Base-by-base conservation (phyloP, 2,888 invertebrate species). In the Drosophila melanocephala region DNA sequence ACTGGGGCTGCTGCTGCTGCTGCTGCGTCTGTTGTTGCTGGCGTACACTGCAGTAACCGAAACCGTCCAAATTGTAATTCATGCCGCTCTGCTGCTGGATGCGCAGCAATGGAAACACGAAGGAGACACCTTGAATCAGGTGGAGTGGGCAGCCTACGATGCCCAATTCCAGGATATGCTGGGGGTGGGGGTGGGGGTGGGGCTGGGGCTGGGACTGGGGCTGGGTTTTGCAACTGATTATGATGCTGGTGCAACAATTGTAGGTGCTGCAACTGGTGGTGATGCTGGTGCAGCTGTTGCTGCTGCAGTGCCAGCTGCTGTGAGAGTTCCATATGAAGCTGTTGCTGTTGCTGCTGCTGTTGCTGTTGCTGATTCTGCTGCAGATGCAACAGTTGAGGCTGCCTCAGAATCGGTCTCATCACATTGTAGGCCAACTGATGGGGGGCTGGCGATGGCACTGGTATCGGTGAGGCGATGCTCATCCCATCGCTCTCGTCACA, bases 401-500 rank as follows among this genome's bases (percentile, higher is more conserved):
- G 91, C 73, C 91, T 90, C 28, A 92, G 72, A 67, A 92, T 90
- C 28, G 92, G 92, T 65, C 84, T 89, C 22, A 92, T 64, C 44
- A 87, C 63, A 28, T 84, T 91, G 59, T 85, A 87, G 52, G 86
- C 84, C 73, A 66, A 87, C 83, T 75, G 92, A 66, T 69, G 91
- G 56, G 81, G 93, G 0, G 89, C 81, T 5, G 90, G 87, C 14
- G 87, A 77, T 1, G 87, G 84, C 22, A 86, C 85, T 0, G 68
- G 62, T 0, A 30, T 37, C 0, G 75, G 52, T 0, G 71, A 71
- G 71, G 85, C 75, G 81, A 86, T 90, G 85, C 91, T 91, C 71
- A 87, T n/a, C 52, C 84, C 87, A 70, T 93, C 93, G 69, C 90
- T 92, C 67, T 93, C 93, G 51, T 93, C 93, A 79, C 92, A 93